Base-by-base conservation (phyloP, 1,140 invertebrate genomes). In the Caenorhabditis tropicalis region DNA sequence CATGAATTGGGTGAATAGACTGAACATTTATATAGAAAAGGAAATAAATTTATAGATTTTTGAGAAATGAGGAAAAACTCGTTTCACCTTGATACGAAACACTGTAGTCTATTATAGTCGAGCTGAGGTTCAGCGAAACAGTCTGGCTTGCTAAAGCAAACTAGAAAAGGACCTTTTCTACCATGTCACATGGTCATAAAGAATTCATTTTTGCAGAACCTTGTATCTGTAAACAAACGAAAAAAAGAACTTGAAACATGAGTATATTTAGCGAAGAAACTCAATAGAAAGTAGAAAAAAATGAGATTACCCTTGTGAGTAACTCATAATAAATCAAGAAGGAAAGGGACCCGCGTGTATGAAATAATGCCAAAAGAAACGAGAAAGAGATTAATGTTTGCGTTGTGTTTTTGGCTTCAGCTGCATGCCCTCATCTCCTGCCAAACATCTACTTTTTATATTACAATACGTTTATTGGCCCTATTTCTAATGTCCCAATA, bases 261-360 rank as follows among this genome's bases (percentile, higher is more conserved):
- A 74, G 65, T 12, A 74, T 43, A 74, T 24, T 46, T 43, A 74
- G 29, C 2, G 6, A 16, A 36, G 19, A 36, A 65, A 65, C 29
- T 16, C 16, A 4, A 65, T 24, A 24, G 65, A 43, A 74, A 74
- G 15, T 74, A 74, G 36, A 74, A 43, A 24, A 56, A 74, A 46
- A 15, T 21, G 49, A 27, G n/a, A 58, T 58, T 58, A n/a, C n/a
- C n/a, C 29, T 74, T 43, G 36, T 74, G 65, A 74, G 65, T 43
- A 43, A 43, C 65, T 43, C 65, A 74, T 74, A 74, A 74, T 74
- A 74, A 74, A 74, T 74, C 65, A 74, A 74, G 65, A 74, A 46
- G 43, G 53, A 36, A 65, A 74, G 9, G 65, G 65, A 74, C 65
- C 58, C 65, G 65, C 65, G 36, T 43, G 36, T 43, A 74, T 74